These are phyloP conservation scores for Sciaenops ocellatus DNA, from an alignment of 2,797 vertebrate species.

Conservation along the genomic window DNA sequence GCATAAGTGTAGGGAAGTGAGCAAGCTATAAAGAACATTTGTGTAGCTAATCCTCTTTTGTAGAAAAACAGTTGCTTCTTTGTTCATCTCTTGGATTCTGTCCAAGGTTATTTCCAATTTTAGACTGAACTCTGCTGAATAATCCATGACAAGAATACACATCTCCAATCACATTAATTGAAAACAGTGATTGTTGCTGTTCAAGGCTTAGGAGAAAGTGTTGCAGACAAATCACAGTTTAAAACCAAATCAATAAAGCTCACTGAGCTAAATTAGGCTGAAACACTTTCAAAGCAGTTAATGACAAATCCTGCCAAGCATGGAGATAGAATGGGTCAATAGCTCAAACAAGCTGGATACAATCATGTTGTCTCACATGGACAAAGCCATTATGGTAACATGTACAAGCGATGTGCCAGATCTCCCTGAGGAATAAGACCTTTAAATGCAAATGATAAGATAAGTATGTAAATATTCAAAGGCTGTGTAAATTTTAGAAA, in stretches of 20 bases:
- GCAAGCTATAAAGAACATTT: conserved; percentile 48
- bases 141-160: conserved; percentile 74
- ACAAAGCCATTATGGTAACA: conserved; percentile 51
- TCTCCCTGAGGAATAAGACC: conserved; percentile 23
- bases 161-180: conserved; percentile 78
- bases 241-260: conserved; percentile 82
- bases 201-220: conserved; percentile 69
- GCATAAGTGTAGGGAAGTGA: conserved; percentile 39
- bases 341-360: conserved; percentile 73
- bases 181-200: conserved; percentile 77
- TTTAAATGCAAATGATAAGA: conserved; percentile 52
- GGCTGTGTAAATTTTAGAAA: conserved; percentile 25
- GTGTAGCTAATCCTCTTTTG: conserved; percentile 72
- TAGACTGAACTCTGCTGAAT: conserved; percentile 55
- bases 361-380: conserved; percentile 59
- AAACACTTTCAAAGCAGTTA: conserved; percentile 80
- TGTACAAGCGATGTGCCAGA: conserved; percentile 24
- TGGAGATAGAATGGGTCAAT: conserved; percentile 72
- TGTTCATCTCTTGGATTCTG: conserved; percentile 55
- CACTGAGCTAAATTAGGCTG: conserved; percentile 80
- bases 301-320: conserved; percentile 75
- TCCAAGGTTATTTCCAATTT: conserved; percentile 73
- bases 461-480: conserved; percentile 56
- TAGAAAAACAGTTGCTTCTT: conserved; percentile 51
- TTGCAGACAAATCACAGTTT: conserved; percentile 82